Base-by-base conservation (phyloP, 2,113 vertebrate genomes). In the Promerops cafer region DNA sequence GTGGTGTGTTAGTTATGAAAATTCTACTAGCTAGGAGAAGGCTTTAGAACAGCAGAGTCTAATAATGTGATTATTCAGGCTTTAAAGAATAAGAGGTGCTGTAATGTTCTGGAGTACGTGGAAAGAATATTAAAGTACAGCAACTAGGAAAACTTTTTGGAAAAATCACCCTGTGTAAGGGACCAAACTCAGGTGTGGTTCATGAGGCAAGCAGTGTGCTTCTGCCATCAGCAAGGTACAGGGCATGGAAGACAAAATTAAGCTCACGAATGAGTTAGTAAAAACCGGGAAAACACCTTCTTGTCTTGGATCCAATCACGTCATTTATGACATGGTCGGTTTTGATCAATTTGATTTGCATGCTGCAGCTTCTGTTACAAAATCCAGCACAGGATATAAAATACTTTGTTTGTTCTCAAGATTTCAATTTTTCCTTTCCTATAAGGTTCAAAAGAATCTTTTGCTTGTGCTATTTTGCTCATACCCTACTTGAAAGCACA, bases 371-470 rank as follows among this genome's bases (percentile, higher is more conserved):
- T 76, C 80, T 71, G 28, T 45, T 68, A 65, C 54, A 92, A 95
- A 93, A 85, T 50, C 53, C 49, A 74, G 37, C 69, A 59, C 33
- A 63, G 61, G 53, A 71, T 66, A 89, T 27, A 89, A 95, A 77
- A 63, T 63, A 83, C 3, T 79, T 91, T 80, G 39, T 88, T 95
- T 90, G 59, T 63, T 82, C 76, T 63, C 69, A 77, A 84, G 56
- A 59, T 81, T 89, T 92, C 75, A 16, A 72, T 89, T 95, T 94
- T 86, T 44, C 69, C 8, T 75, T 83, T 88, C 70, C 81, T 89
- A 11, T 59, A 88, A 93, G 78, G 87, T 95, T 96, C 95, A 96
- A 94, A 96, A 71, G 81, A 91, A 68, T 50, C 59, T 70, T 95
- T 90, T 95, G 30, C 77, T 90, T 6, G 15, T 50, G 75, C 75